Base-by-base conservation (phyloP, 2,113 vertebrate genomes). In the Rhinichthys klamathensis region DNA sequence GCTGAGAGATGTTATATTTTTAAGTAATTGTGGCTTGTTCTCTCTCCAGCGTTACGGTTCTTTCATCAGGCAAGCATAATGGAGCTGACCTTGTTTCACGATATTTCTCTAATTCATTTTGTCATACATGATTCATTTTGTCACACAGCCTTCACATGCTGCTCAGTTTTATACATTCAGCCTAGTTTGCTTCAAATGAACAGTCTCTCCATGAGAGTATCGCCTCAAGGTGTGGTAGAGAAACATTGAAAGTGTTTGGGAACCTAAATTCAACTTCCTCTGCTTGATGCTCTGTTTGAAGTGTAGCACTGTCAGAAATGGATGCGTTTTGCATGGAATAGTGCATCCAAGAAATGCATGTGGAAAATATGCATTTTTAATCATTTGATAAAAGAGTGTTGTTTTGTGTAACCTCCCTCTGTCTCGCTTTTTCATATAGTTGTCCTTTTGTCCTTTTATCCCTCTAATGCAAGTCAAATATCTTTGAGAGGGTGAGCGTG, bases 401-500 rank as follows among this genome's bases (percentile, higher is more conserved):
- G 30, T 63, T 69, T 84, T 27, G 67, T 38, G 25, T 74, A 73
- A 65, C n/a, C 16, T 51, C 32, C n/a, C 56, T 35, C 44, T 23
- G 49, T 56, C 1, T 51, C 2, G 0, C 8, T 18, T 15, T 51
- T 63, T 80, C 56, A 25, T 1, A n/a, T 16, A 30, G 35, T 65
- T 41, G 21, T 83, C 27, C 38, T 67, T 74, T 72, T 73, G 32
- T 46, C 38, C 23, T 60, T 70, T 41, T 21, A 15, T 79, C 44
- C 35, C 35, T 82, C 18, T 70, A 78, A 77, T 7, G 23, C 58
- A n/a, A 54, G 56, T 63, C 21, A 27, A 86, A 81, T 86, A 38
- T 51, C 65, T 83, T 81, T 89, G 87, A 89, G 79, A 84, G 58
- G 27, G 58, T 88, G 89, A 94, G 93, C 89, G 90, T 92, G 93